Base-by-base conservation (phyloP, 2,797 vertebrate species). In the Schizothorax lantsangensis region DNA sequence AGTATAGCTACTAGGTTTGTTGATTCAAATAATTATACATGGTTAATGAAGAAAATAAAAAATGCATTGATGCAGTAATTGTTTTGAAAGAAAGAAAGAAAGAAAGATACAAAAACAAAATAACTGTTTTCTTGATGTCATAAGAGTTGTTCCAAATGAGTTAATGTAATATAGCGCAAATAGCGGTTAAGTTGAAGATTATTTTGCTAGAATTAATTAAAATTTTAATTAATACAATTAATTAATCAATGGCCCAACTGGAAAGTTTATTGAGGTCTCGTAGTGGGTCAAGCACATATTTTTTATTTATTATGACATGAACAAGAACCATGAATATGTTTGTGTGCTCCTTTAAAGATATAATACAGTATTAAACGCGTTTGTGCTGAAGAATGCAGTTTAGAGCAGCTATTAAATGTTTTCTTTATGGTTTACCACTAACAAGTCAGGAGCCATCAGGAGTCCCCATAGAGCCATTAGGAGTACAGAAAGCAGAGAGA, bases 381-480 rank as follows among this genome's bases (percentile, higher is more conserved):
- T 75, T 62, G 38, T 47, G 43, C 26, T 84, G 71, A 64, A 73
- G 6, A 62, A 30, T 36, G 26, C 40, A n/a, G 71, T 64, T 43
- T 84, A 12, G 68, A 54, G 12, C 36, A 62, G 71, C 19, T 21
- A 75, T 36, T 64, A 69, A 66, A 73, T 64, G 7, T 33, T 64
- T 38, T 12, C 64, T 45, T 84, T 71, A 30, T 30, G 84, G 49
- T 68, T 54, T 62, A 19, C 21, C 30, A 30, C 45, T 33, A 54
- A 68, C 2, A 12, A 64, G 21, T 49, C 57, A 84, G 7, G 66
- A 82, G 2, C 62, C 66, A 36, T 49, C 66, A 82, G 12, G 68
- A 57, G 36, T 43, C 84, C n/a, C 11, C 11, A 23, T 23, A n/a
- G 84, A 85, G 74, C 3, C 36, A 79, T 79, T 85, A 33, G n/a